Percentiles rank a stretch among this genome's conserved stretches.
These are phyloP conservation scores for Aix galericulata DNA, from an alignment of 2,113 vertebrate species.

Conservation along the genomic window DNA sequence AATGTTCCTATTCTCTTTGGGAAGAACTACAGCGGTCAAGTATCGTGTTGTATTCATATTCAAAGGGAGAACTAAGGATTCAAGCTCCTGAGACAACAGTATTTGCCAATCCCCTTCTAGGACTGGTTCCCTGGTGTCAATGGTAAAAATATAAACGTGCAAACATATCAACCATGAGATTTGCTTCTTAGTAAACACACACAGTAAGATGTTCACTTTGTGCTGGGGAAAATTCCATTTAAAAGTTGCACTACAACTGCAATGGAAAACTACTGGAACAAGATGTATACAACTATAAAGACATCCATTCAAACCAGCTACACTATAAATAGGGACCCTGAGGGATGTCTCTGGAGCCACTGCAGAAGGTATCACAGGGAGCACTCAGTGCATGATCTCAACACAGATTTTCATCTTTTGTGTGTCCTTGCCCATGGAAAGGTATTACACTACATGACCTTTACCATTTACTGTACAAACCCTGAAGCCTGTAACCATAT, in stretches of 20 bases:
- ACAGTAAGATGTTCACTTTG: not conserved
- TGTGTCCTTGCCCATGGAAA: not conserved
- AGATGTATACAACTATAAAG: not conserved
- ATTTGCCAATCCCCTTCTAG: not conserved
- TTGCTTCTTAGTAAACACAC: not conserved
- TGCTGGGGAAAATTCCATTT: not conserved
- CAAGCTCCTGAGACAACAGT: not conserved
- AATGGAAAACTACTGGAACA: not conserved
- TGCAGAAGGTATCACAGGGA: not conserved
- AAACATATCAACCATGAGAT: not conserved
- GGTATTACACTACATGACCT: not conserved
- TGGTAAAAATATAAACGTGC: not conserved
- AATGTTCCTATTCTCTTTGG: not conserved
- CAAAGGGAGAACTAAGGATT: not conserved
- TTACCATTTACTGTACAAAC: not conserved
- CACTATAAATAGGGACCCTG: not conserved
- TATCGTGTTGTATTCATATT: not conserved
- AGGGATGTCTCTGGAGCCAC: not conserved
- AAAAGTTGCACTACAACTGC: not conserved
- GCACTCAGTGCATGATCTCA: not conserved
- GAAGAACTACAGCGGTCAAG: not conserved
- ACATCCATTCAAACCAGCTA: not conserved
- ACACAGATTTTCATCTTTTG: not conserved
- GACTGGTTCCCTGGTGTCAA: not conserved
- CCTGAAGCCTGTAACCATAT: not conserved